These are phyloP conservation scores for Oceanites oceanicus DNA, from an alignment of 2,113 vertebrate genomes.

Conservation along the genomic window DNA sequence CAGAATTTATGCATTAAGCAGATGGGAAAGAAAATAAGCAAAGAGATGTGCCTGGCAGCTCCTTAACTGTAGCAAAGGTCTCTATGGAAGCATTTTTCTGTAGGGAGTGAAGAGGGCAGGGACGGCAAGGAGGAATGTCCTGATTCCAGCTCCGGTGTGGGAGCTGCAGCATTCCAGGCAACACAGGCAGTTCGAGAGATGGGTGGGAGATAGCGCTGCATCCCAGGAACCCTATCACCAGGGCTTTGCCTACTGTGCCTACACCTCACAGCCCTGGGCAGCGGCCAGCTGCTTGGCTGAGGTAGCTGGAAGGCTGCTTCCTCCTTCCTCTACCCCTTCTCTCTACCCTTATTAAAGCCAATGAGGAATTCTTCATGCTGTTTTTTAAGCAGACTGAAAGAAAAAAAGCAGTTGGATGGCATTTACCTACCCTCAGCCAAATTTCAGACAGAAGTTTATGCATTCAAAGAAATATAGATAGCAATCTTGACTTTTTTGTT, in stretches of 20 bases:
- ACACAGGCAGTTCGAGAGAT: neutral
- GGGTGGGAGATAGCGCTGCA: neutral
- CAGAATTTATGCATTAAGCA: neutral
- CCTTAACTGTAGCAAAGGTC: neutral
- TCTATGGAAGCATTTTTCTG: neutral
- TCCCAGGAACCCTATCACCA: neutral
- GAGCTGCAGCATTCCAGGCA: neutral
- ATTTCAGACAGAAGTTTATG: neutral
- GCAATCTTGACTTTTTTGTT: conserved; percentile 22
- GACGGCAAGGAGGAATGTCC: neutral
- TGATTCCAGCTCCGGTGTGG: neutral
- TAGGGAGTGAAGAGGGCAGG: neutral
- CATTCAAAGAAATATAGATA: conserved; percentile 16
- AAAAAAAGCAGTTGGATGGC: neutral
- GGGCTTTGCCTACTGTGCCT: neutral
- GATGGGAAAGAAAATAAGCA: neutral
- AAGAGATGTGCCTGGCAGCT: neutral
- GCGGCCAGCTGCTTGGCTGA: neutral
- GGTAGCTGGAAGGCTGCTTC: neutral
- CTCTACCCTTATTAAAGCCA: neutral
- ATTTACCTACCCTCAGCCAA: neutral
- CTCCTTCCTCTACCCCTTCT: neutral
- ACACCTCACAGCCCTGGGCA: neutral
- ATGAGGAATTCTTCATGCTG: neutral
- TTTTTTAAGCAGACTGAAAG: neutral